Evolutionary conservation across 1,140 invertebrate genomes (phyloP), one percentile per base, ranked within the genome.

Genomic region (Drosophila aff.): DNA sequence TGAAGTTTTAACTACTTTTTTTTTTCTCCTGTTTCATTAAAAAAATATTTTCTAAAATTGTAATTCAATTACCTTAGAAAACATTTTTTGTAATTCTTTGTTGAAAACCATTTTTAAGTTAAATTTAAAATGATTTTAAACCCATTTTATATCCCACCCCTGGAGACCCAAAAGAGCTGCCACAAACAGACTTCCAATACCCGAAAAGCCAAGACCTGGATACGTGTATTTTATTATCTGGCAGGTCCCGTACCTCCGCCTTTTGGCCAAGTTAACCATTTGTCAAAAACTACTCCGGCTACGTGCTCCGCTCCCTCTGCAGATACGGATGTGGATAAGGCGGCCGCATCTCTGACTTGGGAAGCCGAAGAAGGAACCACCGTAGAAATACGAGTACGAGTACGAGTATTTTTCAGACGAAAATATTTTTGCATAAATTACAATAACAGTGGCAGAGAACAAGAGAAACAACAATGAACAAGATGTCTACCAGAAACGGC

Each of bases 391-490:
- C 55, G 59, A 23, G 41, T 49, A 38, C 38, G 49, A 67, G 77
- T 77, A 77, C 61, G 71, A 65, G 69, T 79, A 86, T 86, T 86
- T 86, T 86, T 86, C 79, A 60, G 80, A 78, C 81, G 69, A 89
- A 89, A 83, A 89, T 89, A 89, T 81, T 90, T 90, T 90, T 90
- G 82, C 86, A 90, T 90, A 90, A 90, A 90, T 86, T 80, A 91
- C 81, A 85, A 81, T 90, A 89, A 81, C 81, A 89, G 83, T 38
- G 61, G 76, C 60, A 61, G 66, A 74, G 71, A 85, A 65, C 65
- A 43, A 67, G 74, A 40, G 76, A 53, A 43, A 81, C 73, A 87
- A 87, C 83, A 87, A 87, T 87, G 86, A 87, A 78, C 81, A 89
- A 87, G 84, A 87, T 87, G 84, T 89, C 83, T 87, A 87, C 83